These are phyloP conservation scores for Galaxea fascicularis DNA, from an alignment of 92 coral and sea anemone genomes.

Conservation along the genomic window DNA sequence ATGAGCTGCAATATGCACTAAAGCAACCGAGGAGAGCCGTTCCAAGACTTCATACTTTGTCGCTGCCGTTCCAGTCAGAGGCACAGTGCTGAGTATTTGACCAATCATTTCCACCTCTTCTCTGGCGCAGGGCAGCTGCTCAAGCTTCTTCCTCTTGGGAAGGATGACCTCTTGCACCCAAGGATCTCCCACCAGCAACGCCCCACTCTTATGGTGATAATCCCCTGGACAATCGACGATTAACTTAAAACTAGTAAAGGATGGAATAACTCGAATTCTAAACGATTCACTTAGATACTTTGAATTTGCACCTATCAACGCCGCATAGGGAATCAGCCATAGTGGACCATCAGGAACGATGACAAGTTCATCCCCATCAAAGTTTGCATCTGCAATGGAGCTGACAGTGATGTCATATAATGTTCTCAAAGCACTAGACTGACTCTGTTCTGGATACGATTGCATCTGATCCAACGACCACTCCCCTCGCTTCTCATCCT, in stretches of 20 bases:
- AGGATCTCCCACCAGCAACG: constrained; percentile 54
- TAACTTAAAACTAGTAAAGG: constrained; percentile 2
- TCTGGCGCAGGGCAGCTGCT: constrained; percentile 36
- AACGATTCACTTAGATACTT: constrained; percentile 16
- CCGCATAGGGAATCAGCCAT: constrained; percentile 29
- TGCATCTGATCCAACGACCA: not conserved
- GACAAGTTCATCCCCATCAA: constrained; percentile 19
- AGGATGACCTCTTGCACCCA: constrained; percentile 4
- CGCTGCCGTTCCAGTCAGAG: constrained; percentile 31
- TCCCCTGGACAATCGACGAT: constrained; percentile 6
- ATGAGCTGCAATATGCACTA: constrained; percentile 28
- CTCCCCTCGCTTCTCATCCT: not conserved
- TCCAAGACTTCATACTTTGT: constrained; percentile 44
- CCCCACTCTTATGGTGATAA: constrained; percentile 23
- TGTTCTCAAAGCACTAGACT: not conserved
- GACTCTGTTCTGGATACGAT: not conserved
- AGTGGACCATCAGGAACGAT: constrained; percentile 41
- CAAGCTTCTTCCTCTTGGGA: not conserved
- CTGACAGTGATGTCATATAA: not conserved
- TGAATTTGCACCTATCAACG: not conserved
- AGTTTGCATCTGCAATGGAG: not conserved
- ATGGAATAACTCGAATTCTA: constrained; percentile 32
- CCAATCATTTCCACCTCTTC: constrained; percentile 46
- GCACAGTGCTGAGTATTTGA: not conserved
- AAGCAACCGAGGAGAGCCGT: constrained; percentile 26